Evolutionary conservation across 2,888 invertebrate species (phyloP), one percentile per base, ranked within the genome.

Genomic region (Sicus ferrugineus): DNA sequence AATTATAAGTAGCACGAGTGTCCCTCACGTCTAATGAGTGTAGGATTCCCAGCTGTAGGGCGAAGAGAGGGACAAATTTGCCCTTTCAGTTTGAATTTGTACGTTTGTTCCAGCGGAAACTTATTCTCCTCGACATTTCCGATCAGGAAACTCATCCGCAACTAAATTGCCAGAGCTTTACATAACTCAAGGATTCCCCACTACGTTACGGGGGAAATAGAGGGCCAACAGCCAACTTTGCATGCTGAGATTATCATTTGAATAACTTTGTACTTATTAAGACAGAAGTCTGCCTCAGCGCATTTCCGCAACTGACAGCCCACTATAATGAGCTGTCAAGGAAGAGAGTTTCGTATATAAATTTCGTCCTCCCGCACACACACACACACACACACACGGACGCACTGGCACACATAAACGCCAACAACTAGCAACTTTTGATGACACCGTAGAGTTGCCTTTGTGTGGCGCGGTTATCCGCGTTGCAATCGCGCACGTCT

Each of bases 271-370:
- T 16, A 7, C 38, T 34, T 34, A 19, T 23, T 26, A 23, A 59
- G 30, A 46, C 28, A 28, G 14, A 42, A 16, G 21, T 2, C 7
- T 14, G 16, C 1, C 28, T 26, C 59, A n/a, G 19, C 59, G 16
- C 26, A 26, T 23, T 28, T 26, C 26, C 28, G 26, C 23, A 28
- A 30, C 56, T 56, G 56, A 56, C 56, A 28, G 5, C 14, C n/a
- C 28, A 26, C 46, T 62, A 46, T 62, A 62, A 62, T 62, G 46
- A 62, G 62, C 62, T 62, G 62, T 28, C 46, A 62, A 23, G 42
- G n/a, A 42, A 14, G 42, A 42, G 16, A 42, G 42, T 42, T 42
- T 42, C 14, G n/a, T 42, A 42, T 42, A 42, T 3, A 42, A 2
- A 26, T 26, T 23, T 16, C 56, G 23, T n/a, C 11, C 56, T 26